phyloP scores from a whole-genome alignment of 2,888 invertebrate genomes.

The Philhelius pedissequus region DNA sequence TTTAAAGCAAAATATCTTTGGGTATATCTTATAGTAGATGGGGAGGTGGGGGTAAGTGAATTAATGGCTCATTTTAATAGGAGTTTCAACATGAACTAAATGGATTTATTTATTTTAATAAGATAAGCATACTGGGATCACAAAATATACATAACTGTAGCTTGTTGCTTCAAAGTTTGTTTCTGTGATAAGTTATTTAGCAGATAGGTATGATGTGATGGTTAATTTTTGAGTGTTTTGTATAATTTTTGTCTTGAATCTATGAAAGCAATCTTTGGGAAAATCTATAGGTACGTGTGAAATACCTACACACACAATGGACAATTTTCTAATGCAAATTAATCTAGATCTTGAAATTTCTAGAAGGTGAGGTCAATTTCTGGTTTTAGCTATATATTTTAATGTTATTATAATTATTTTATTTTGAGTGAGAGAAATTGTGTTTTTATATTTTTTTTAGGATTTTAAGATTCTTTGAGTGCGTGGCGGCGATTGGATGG shows the following conservation, averaged over 20 bases:
- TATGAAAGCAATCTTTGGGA: background rate
- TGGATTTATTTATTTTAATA: slow-evolving; percentile 1
- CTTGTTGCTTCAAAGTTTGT: background rate
- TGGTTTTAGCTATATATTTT: no score
- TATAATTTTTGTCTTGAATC: background rate
- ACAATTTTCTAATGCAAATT: background rate
- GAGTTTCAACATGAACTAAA: background rate
- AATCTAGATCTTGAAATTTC: background rate
- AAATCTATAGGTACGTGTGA: background rate
- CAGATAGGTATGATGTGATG: background rate
- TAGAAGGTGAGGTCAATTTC: background rate
- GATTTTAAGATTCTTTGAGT: no score
- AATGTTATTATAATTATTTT: no score
- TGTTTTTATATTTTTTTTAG: no score
- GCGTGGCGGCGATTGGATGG: no score
- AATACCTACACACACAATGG: background rate
- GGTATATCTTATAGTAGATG: background rate
- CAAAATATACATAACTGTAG: background rate
- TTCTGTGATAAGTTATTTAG: background rate
- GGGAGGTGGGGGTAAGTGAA: no score
- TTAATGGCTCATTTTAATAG: slow-evolving; percentile 8
- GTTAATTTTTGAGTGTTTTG: background rate
- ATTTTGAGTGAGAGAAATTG: no score
- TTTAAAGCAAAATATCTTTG: background rate
- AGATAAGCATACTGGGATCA: background rate